Conservation (phyloP, 2,888 invertebrate genomes). For the Polyommatus icarus region DNA sequence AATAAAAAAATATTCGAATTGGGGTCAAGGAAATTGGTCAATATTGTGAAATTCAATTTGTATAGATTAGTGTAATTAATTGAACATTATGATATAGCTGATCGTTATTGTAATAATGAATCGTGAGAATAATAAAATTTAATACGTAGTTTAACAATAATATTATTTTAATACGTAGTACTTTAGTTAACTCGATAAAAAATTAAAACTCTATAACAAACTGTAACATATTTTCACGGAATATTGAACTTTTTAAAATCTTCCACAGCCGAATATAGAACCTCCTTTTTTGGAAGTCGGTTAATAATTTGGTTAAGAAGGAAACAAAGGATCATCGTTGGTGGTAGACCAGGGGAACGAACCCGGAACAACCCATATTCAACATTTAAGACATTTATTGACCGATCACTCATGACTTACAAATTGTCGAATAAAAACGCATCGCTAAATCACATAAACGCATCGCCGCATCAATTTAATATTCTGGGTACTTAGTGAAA, state of each 20-base stretch:
- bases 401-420: conserved; percentile 21
- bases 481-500: background rate
- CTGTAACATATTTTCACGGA: no score
- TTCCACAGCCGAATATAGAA: background rate
- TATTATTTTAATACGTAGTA: no score
- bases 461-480: background rate
- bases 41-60: background rate
- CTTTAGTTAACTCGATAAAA: no score
- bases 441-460: conserved; percentile 11
- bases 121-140: background rate
- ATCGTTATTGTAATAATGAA: background rate
- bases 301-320: background rate
- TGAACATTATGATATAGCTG: conserved; percentile 3
- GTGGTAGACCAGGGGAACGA: conserved; percentile 23
- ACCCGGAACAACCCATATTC: conserved; percentile 27
- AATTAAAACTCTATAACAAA: no score
- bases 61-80: background rate
- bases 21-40: background rate
- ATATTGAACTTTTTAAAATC: no score
- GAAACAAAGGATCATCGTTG: conserved; percentile 23
- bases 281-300: background rate
- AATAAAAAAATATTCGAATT: background rate
- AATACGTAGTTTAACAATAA: no score
- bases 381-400: conserved; percentile 30
- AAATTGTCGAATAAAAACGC: conserved; percentile 27